Percentiles rank a stretch among this genome's conserved stretches.
These are phyloP conservation scores for Hippoglossus stenolepis DNA, from an alignment of 2,113 vertebrate genomes.

Conservation along the genomic window DNA sequence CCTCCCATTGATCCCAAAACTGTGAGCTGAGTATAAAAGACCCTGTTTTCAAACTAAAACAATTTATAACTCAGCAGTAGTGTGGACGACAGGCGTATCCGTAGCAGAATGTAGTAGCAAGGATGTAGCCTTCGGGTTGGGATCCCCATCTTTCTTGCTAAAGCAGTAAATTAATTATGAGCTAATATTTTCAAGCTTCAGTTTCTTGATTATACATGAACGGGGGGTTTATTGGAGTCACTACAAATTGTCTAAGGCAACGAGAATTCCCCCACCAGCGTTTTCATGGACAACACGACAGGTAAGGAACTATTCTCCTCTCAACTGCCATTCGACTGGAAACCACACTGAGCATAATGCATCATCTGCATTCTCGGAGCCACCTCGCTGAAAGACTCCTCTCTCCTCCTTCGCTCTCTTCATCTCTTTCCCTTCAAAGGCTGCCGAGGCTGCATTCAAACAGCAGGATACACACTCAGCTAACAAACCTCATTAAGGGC, in stretches of 20 bases:
- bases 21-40: background rate
- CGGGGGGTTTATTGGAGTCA: conserved; percentile 1
- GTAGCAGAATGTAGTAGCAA: too few relatives aligned
- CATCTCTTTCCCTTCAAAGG: conserved; percentile 77
- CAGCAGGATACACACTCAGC: conserved; percentile 77
- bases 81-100: background rate
- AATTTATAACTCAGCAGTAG: background rate
- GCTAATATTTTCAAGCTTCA: conserved; percentile 4
- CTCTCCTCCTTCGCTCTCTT: conserved; percentile 62
- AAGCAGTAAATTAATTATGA: conserved; percentile 9
- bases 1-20: conserved; percentile 25
- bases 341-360: conserved; percentile 70
- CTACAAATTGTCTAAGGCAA: conserved; percentile 5
- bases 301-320: conserved; percentile 53
- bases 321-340: conserved; percentile 62
- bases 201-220: background rate
- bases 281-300: conserved; percentile 44
- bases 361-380: conserved; percentile 76
- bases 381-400: conserved; percentile 66
- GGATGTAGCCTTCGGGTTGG: background rate
- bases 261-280: background rate
- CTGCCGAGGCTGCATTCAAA: conserved; percentile 76
- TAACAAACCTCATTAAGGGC: conserved; percentile 80
- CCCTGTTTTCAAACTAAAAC: too few relatives aligned
- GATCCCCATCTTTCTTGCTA: background rate